These are phyloP conservation scores for Tiliacea aurago DNA, from an alignment of 2,888 invertebrate genomes.

Conservation along the genomic window DNA sequence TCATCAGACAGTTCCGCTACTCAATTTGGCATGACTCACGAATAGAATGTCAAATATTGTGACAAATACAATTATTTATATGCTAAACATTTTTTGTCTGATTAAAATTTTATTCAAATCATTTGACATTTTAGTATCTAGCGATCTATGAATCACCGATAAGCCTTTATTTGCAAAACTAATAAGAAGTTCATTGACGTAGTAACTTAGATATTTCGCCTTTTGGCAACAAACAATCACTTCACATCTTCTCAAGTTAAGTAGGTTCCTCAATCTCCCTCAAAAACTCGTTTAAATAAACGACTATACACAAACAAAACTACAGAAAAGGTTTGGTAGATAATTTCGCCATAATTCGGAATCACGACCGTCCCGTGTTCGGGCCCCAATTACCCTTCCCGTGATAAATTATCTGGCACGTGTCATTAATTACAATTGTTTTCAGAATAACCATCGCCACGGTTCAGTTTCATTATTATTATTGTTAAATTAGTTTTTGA, in stretches of 20 bases:
- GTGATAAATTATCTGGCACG: conserved; percentile 68
- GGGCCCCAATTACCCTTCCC: conserved; percentile 54
- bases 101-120: conserved; percentile 45
- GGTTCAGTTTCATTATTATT: conserved; percentile 36
- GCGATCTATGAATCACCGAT: conserved; percentile 47
- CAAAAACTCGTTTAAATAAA: conserved; percentile 29
- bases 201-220: neutral
- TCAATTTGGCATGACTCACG: conserved; percentile 38
- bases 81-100: conserved; percentile 19
- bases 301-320: conserved; percentile 4
- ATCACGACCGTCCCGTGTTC: conserved; percentile 46
- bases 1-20: conserved; percentile 4
- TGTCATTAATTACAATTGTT: conserved; percentile 72
- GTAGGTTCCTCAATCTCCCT: neutral
- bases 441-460: conserved; percentile 47
- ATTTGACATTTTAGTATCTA: conserved; percentile 32
- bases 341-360: conserved; percentile 58
- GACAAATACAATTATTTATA: conserved; percentile 46
- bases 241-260: neutral
- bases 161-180: conserved; percentile 25
- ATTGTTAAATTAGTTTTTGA: conserved; percentile 1
- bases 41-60: conserved; percentile 48
- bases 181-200: conserved; percentile 43
- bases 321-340: conserved; percentile 32
- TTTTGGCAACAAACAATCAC: conserved; percentile 22